Conservation (phyloP, 92 coral and sea anemone species). For the Epizoanthus ramosus region DNA sequence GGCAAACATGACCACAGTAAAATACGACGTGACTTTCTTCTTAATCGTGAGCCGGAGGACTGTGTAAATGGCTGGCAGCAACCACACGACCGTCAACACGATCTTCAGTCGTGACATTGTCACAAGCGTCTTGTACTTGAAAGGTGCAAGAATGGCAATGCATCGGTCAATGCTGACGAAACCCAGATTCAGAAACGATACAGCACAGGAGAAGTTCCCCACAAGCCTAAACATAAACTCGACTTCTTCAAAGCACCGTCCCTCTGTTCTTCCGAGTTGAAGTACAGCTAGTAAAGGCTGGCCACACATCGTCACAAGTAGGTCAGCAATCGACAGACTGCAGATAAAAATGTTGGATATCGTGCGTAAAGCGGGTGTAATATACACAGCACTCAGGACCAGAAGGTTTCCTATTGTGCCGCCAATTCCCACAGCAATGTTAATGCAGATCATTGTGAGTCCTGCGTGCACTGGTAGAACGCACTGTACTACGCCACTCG, state of each 20-base stretch:
- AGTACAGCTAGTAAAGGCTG: slow-evolving; percentile 32
- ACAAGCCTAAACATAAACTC: slow-evolving; percentile 49
- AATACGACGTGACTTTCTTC: slow-evolving; percentile 68
- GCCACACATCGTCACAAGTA: slow-evolving; percentile 34
- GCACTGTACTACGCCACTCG: background rate
- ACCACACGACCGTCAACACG: slow-evolving; percentile 57
- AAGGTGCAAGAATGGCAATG: slow-evolving; percentile 45
- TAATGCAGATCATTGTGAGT: slow-evolving; percentile 12
- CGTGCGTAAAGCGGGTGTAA: slow-evolving; percentile 16
- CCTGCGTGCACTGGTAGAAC: slow-evolving; percentile 5
- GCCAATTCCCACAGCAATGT: slow-evolving; percentile 25
- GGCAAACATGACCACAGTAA: slow-evolving; percentile 66
- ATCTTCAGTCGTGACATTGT: slow-evolving; percentile 1
- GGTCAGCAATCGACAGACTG: slow-evolving; percentile 29
- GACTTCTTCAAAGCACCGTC: slow-evolving; percentile 40
- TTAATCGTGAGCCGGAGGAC: slow-evolving; percentile 64
- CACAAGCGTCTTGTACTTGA: slow-evolving; percentile 11
- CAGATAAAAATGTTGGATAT: slow-evolving; percentile 29
- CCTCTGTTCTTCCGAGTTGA: slow-evolving; percentile 31
- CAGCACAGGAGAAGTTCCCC: slow-evolving; percentile 63
- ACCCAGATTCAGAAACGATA: slow-evolving; percentile 49
- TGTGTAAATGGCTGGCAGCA: slow-evolving; percentile 64
- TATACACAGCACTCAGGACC: slow-evolving; percentile 19
- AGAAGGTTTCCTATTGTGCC: slow-evolving; percentile 24
- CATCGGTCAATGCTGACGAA: slow-evolving; percentile 54